These are phyloP conservation scores for Carterocephalus palaemon DNA, from an alignment of 2,888 invertebrate species.

Conservation along the genomic window DNA sequence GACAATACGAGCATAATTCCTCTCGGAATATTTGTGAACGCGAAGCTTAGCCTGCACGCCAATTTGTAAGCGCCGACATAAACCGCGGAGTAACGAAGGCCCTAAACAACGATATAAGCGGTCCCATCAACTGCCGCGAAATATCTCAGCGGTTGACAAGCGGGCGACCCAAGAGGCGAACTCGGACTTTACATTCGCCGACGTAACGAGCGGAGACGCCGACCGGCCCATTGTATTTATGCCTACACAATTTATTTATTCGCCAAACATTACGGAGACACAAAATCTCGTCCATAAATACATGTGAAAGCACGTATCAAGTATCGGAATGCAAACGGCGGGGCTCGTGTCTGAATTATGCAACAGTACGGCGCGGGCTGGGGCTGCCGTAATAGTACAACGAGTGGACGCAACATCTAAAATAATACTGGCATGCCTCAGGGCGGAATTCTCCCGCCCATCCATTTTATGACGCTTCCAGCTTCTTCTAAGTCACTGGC, in stretches of 20 bases:
- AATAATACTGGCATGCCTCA: slow-evolving; percentile 54
- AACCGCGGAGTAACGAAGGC: slow-evolving; percentile 71
- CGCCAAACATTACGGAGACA: slow-evolving; percentile 77
- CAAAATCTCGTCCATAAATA: slow-evolving; percentile 79
- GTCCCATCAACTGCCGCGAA: slow-evolving; percentile 57
- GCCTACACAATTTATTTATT: slow-evolving; percentile 77
- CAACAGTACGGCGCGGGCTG: slow-evolving; percentile 67
- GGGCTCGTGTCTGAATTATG: slow-evolving; percentile 76
- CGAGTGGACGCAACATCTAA: slow-evolving; percentile 63
- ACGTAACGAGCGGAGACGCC: slow-evolving; percentile 75
- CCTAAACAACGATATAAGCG: slow-evolving; percentile 69
- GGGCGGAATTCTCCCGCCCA: slow-evolving; percentile 32
- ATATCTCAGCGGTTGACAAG: slow-evolving; percentile 70
- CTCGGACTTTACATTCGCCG: slow-evolving; percentile 74
- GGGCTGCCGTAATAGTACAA: slow-evolving; percentile 67
- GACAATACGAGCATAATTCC: slow-evolving; percentile 59
- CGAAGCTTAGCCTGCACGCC: slow-evolving; percentile 43
- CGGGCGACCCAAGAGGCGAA: slow-evolving; percentile 65
- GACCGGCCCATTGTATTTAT: slow-evolving; percentile 75
- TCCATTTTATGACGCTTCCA: slow-evolving; percentile 24
- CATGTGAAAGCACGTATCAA: slow-evolving; percentile 79
- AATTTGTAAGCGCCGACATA: slow-evolving; percentile 75
- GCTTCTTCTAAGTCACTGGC: slow-evolving; percentile 17
- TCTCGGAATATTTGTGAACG: slow-evolving; percentile 42
- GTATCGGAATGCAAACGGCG: slow-evolving; percentile 78